Base-by-base conservation (phyloP, 2,113 vertebrate species). In the Archilochus colubris region DNA sequence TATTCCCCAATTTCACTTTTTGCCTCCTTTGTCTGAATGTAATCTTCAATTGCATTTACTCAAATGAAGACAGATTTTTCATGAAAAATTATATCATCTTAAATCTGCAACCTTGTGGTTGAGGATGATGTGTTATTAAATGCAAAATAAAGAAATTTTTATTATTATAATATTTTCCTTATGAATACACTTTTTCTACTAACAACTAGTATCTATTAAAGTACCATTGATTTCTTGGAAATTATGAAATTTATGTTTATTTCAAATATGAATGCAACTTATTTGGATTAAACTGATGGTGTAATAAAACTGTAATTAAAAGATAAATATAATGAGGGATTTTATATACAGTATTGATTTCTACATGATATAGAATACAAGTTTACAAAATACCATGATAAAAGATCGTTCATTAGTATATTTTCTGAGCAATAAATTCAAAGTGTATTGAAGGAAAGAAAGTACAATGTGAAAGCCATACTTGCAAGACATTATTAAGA, bases 21-120 rank as follows among this genome's bases (percentile, higher is more conserved):
- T 3, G 6, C 6, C 3, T 1, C 3, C 28, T 68, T 72, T n/a
- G 5, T 43, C 27, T 33, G 17, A 20, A 58, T 58, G 2, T 12
- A 54, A 53, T 14, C 11, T 14, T 67, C 30, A 83, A 23, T 5
- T 77, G 13, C 22, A 46, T 40, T 82, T 70, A 66, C 31, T 48
- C 8, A 72, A 70, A 58, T 9, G 1, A 70, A 58, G 3, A 67
- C 7, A 25, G 6, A 36, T 51, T 72, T 79, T 57, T 48, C 1
- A 70, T 14, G 27, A 72, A 62, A n/a, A 2, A 2, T 75, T 53
- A 24, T 48, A 10, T 31, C 3, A 0, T 36, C 88, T 94, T 82
- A 59, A 80, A 76, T 10, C 4, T 61, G 4, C 38, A n/a, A 27
- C 2, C 5, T 75, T 48, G 17, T 46, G 17, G 28, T 19, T 67